phyloP scores from a whole-genome alignment of 2,797 vertebrate genomes.

The Brotula barbata region DNA sequence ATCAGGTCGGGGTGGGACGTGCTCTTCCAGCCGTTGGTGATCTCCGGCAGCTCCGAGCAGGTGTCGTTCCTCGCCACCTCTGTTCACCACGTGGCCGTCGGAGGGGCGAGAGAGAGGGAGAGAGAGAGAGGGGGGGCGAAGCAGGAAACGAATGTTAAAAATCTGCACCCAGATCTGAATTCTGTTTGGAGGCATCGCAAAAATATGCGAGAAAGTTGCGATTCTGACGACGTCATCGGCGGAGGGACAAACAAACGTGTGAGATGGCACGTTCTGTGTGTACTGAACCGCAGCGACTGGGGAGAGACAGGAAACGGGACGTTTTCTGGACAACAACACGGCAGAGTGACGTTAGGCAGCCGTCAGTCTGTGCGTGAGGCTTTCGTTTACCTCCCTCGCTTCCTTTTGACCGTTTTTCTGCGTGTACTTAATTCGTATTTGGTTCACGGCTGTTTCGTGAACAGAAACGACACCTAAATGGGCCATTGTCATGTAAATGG shows the following conservation, averaged over 20 bases:
- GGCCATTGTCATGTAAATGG: too few species aligned
- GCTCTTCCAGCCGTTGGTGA: slow-evolving; percentile 94
- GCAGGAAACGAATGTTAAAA: not conserved
- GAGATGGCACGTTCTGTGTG: slow-evolving; percentile 15
- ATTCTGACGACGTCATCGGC: too few species aligned
- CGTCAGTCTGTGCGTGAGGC: slow-evolving; percentile 53
- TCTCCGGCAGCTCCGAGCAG: slow-evolving; percentile 93
- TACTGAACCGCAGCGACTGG: slow-evolving; percentile 42
- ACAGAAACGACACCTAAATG: too few species aligned
- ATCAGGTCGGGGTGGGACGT: slow-evolving; percentile 93
- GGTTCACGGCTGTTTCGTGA: too few species aligned
- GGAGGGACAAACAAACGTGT: too few species aligned
- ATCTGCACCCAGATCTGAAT: slow-evolving; percentile 6
- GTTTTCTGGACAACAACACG: slow-evolving; percentile 61
- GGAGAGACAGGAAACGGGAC: slow-evolving; percentile 55
- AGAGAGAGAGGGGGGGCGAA: not conserved
- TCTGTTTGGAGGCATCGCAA: slow-evolving; percentile 1
- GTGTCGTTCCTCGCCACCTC: slow-evolving; percentile 97
- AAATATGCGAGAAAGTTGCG: too few species aligned
- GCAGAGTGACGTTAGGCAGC: slow-evolving; percentile 66
- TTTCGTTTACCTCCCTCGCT: slow-evolving; percentile 6
- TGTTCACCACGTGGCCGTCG: slow-evolving; percentile 48
- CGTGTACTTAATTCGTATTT: too few species aligned
- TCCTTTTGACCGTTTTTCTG: not conserved
- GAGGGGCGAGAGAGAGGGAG: not conserved